Evolutionary conservation across 37 sponge, comb jelly and placozoan species (phyloP).

Genomic region (Amphimedon queenslandica): DNA sequence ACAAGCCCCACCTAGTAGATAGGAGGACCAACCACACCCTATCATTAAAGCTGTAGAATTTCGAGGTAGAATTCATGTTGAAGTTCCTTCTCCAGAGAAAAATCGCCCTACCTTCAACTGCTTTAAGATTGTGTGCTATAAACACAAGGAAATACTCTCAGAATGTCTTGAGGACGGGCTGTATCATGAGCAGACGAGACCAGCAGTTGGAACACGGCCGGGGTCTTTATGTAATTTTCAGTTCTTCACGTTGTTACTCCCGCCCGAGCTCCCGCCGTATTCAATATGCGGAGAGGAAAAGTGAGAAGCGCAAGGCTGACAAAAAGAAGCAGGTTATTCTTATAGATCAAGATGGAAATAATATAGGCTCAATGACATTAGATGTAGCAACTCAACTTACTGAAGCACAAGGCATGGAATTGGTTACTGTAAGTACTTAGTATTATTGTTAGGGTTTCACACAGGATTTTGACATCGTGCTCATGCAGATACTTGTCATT

Average conservation of each 20-base stretch:
- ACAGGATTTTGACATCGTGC: no score
- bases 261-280: neutral
- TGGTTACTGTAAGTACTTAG: constrained; percentile 12
- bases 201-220: neutral
- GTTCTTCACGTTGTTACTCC: neutral
- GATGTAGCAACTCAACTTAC: constrained; percentile 36
- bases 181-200: no score
- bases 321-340: constrained; percentile 19
- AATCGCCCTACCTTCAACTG: no score
- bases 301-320: neutral
- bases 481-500: no score
- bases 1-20: no score
- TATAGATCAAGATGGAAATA: constrained; percentile 56
- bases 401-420: constrained; percentile 18
- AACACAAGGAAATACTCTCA: neutral
- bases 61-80: no score
- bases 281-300: neutral
- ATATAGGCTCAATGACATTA: constrained; percentile 47
- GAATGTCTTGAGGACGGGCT: no score
- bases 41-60: no score
- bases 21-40: no score
- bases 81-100: no score
- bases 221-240: neutral
- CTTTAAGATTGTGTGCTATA: neutral
- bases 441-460: no score